phyloP scores from a whole-genome alignment of 1,140 invertebrate species.

The Hesperophylax magnus region DNA sequence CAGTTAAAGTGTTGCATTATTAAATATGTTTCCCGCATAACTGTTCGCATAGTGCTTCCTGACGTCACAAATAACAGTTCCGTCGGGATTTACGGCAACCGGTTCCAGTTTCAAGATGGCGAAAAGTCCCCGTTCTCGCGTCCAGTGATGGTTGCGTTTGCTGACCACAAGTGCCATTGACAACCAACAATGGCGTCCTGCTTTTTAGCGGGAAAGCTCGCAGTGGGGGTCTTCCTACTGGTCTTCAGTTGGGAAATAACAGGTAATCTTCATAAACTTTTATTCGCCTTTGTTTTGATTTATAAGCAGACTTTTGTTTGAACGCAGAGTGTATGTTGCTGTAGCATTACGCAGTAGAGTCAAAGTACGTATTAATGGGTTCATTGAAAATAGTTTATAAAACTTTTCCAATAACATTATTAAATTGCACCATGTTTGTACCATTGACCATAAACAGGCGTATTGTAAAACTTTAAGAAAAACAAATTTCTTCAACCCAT shows the following conservation, averaged over 20 bases:
- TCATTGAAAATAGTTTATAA: neutral
- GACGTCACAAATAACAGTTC: neutral
- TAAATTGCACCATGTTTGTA: too few species aligned
- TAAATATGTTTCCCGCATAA: slow-evolving; percentile 25
- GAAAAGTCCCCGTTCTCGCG: neutral
- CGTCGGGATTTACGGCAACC: neutral
- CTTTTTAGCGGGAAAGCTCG: slow-evolving; percentile 16
- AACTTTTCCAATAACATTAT: neutral
- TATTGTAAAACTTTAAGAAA: too few species aligned
- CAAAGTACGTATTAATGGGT: neutral
- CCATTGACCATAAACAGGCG: too few species aligned
- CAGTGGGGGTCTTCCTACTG: slow-evolving; percentile 40
- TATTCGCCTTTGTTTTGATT: neutral
- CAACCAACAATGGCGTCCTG: slow-evolving; percentile 32
- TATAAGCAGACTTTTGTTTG: neutral
- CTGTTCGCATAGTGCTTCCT: neutral
- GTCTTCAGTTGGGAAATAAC: slow-evolving; percentile 45
- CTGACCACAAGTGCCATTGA: slow-evolving; percentile 28
- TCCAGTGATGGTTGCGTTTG: slow-evolving; percentile 16
- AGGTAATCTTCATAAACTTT: slow-evolving; percentile 1
- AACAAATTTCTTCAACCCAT: too few species aligned
- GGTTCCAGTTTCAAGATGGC: slow-evolving; percentile 1
- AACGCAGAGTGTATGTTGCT: neutral
- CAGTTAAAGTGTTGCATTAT: neutral
- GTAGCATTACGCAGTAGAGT: neutral